A percentile compares a stretch with the other conserved stretches of the same genome.
Conservation (phyloP, 2,888 invertebrate species). For the Nebria salina region DNA sequence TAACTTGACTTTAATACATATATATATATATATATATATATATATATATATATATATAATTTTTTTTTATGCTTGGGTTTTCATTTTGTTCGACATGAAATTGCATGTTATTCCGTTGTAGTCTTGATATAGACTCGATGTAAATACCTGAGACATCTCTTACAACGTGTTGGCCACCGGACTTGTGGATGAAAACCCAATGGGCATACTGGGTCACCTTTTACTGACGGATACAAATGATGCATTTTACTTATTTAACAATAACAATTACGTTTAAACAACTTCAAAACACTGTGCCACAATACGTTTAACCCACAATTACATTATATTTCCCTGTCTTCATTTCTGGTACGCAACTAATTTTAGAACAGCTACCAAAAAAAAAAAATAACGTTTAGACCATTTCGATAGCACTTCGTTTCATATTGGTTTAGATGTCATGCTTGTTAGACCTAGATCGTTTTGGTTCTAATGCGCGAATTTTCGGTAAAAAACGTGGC, state of each 20-base stretch:
- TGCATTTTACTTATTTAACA: slow-evolving; percentile 66
- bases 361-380: neutral
- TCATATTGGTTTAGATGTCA: neutral
- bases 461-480: neutral
- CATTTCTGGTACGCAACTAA: neutral
- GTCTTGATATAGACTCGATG: neutral
- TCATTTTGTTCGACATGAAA: neutral
- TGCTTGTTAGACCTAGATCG: neutral
- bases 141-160: slow-evolving; percentile 84
- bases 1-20: too few relatives aligned
- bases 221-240: slow-evolving; percentile 80
- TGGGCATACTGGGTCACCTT: slow-evolving; percentile 89
- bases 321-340: neutral
- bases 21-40: too few relatives aligned
- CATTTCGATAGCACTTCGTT: neutral
- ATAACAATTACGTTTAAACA: too few relatives aligned
- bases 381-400: neutral
- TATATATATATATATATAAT: too few relatives aligned
- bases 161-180: slow-evolving; percentile 92
- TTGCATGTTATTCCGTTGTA: too few relatives aligned
- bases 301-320: neutral
- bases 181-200: slow-evolving; percentile 95
- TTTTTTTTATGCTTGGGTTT: neutral
- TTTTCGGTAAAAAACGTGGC: neutral
- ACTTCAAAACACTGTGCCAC: neutral